phyloP scores from a whole-genome alignment of 2,797 vertebrate species.

The Pseudotriccus pelzelni region DNA sequence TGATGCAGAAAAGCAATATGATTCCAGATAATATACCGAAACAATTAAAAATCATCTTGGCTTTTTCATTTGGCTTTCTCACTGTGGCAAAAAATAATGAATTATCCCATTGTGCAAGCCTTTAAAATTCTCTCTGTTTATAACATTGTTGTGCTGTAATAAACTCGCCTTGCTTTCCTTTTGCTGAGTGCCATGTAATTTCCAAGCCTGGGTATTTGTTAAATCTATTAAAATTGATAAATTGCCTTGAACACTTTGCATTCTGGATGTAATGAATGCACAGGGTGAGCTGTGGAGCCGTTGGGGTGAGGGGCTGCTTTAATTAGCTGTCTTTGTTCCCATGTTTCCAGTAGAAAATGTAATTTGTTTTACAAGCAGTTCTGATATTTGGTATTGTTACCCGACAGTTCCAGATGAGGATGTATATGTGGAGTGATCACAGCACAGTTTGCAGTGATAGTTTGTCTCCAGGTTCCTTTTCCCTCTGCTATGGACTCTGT shows the following conservation, averaged over 20 bases:
- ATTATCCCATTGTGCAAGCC: neutral
- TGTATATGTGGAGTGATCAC: neutral
- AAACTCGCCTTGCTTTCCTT: neutral
- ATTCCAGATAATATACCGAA: neutral
- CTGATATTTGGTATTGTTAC: neutral
- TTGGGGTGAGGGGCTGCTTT: neutral
- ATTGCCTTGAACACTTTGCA: neutral
- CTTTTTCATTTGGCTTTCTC: neutral
- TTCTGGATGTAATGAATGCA: neutral
- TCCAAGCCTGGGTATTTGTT: neutral
- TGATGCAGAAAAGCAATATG: neutral
- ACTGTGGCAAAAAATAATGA: neutral
- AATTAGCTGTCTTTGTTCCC: neutral
- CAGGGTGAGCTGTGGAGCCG: neutral
- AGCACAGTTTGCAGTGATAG: neutral
- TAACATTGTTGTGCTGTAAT: neutral
- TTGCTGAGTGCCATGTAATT: neutral
- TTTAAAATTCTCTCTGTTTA: neutral
- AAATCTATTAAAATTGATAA: neutral
- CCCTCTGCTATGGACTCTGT: neutral
- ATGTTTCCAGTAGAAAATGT: neutral
- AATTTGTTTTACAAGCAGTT: slow-evolving; percentile 1
- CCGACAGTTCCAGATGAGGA: neutral
- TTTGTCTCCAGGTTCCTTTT: neutral
- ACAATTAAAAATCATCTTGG: neutral